These are phyloP conservation scores for Toxotes chatareus DNA, from an alignment of 2,113 vertebrate species.

Conservation along the genomic window DNA sequence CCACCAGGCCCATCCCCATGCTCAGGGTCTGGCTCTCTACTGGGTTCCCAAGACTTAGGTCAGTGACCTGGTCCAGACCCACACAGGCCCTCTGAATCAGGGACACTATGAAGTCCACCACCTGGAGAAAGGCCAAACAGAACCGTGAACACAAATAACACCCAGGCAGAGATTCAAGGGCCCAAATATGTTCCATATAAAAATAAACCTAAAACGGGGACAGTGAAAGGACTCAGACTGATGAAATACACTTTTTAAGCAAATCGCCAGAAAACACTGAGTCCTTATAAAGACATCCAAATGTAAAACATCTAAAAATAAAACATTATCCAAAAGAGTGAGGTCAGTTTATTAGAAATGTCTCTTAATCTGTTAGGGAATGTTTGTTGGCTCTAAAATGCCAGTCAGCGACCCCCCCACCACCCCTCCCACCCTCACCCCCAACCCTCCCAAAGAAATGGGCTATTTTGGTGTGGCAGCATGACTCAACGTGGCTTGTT, in stretches of 20 bases:
- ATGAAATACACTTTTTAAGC: neutral
- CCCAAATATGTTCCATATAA: neutral
- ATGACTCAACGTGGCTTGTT: conserved; percentile 42
- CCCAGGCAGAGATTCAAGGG: neutral
- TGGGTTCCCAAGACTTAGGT: conserved; percentile 51
- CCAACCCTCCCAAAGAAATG: neutral
- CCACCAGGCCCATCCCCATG: conserved; percentile 94
- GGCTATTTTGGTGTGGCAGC: conserved; percentile 31
- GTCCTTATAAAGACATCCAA: conserved; percentile 9
- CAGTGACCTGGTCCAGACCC: conserved; percentile 61
- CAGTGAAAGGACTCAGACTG: neutral
- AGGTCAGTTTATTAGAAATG: conserved; percentile 13
- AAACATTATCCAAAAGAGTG: conserved; percentile 5
- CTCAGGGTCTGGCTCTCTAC: conserved; percentile 91
- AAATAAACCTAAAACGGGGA: neutral
- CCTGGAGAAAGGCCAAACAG: conserved; percentile 76
- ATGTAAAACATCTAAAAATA: conserved; percentile 39
- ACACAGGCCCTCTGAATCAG: conserved; percentile 88
- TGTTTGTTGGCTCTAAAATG: neutral
- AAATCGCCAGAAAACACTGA: neutral
- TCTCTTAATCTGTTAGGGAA: conserved; percentile 28
- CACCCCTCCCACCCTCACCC: too few species aligned
- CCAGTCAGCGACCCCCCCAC: neutral
- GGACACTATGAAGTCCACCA: conserved; percentile 89
- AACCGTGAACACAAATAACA: neutral